A percentile compares a stretch with the other conserved stretches of the same genome.
Conservation (phyloP, 2,113 vertebrate species). For the Ictidomys tridecemlineatus region DNA sequence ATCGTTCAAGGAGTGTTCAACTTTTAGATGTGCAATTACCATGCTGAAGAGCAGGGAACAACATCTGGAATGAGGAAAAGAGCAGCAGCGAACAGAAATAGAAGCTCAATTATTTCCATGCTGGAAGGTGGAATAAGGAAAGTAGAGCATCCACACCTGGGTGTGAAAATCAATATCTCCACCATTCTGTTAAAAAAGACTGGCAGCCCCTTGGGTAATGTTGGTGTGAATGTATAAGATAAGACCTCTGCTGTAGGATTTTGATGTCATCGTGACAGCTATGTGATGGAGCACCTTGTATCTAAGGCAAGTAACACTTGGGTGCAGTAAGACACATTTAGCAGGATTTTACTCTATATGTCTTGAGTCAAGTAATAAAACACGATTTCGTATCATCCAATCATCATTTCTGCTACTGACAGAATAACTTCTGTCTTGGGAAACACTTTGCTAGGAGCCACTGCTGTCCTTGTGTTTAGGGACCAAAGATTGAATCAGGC, state of each 20-base stretch:
- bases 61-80: conserved; percentile 26
- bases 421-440: conserved; percentile 65
- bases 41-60: background rate
- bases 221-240: background rate
- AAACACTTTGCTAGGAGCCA: conserved; percentile 17
- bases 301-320: background rate
- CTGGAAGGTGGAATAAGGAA: conserved; percentile 28
- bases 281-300: background rate
- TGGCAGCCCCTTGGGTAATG: background rate
- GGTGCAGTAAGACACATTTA: background rate
- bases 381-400: conserved; percentile 60
- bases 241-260: background rate
- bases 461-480: background rate
- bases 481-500: conserved; percentile 48
- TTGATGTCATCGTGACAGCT: background rate
- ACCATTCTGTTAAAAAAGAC: conserved; percentile 12
- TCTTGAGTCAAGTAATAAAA: conserved; percentile 67
- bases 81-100: conserved; percentile 50
- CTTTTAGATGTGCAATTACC: conserved; percentile 47
- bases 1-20: background rate
- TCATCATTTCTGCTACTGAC: conserved; percentile 61
- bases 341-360: conserved; percentile 48
- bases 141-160: conserved; percentile 28
- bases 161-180: conserved; percentile 48
- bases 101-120: conserved; percentile 44